Percentiles rank a stretch among this genome's conserved stretches.
These are phyloP conservation scores for Struthidea cinerea DNA, from an alignment of 2,113 vertebrate species.

Conservation along the genomic window DNA sequence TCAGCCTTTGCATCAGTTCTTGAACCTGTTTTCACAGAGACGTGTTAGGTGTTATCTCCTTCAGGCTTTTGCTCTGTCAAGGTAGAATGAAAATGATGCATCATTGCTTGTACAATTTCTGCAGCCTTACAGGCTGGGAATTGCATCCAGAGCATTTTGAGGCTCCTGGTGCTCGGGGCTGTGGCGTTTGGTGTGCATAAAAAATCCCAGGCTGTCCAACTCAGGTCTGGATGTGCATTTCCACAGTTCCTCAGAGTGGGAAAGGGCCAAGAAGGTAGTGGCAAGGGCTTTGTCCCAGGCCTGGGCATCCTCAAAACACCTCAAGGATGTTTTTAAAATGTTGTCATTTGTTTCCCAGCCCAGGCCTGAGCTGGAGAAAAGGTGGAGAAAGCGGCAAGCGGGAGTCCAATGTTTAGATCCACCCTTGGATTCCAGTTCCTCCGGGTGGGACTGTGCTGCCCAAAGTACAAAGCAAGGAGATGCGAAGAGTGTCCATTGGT, in stretches of 20 bases:
- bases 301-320: background rate
- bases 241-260: background rate
- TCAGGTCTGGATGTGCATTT: background rate
- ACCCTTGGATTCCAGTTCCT: background rate
- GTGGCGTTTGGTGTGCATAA: background rate
- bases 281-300: background rate
- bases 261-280: background rate
- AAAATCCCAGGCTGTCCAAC: background rate
- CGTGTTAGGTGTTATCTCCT: background rate
- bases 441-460: background rate
- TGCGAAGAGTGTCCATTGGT: no score
- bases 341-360: background rate
- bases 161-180: background rate
- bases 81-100: slow-evolving; percentile 14
- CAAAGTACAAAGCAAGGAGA: background rate
- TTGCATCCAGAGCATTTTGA: background rate
- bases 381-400: background rate
- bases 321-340: background rate
- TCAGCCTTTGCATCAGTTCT: background rate
- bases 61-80: slow-evolving; percentile 8
- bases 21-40: slow-evolving; percentile 4
- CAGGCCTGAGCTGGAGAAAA: background rate
- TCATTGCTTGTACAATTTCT: slow-evolving; percentile 47
- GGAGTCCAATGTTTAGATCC: background rate
- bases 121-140: background rate